Evolutionary conservation across 2,113 vertebrate species (phyloP), one percentile per base, ranked within the genome.

Genomic region (Trematomus loennbergii): DNA sequence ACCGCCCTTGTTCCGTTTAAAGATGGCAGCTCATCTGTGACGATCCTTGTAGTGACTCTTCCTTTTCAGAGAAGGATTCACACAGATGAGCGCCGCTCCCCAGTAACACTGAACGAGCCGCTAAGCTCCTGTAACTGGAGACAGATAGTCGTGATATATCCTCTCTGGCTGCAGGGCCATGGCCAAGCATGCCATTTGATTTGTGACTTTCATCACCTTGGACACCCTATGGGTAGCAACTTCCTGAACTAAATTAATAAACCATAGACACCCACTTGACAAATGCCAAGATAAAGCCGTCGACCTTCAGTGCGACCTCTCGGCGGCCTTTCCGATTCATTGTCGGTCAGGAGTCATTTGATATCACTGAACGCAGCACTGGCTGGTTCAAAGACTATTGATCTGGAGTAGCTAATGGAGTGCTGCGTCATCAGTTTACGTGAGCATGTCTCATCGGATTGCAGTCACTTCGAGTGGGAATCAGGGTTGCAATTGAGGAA

Each of bases 141-240:
- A 54, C 12, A 29, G 36, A 43, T 68, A 61, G 83, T n/a, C 49
- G 52, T 60, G 77, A 82, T 80, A 43, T 59, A 88, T 73, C 22
- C 43, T 72, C 36, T 75, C 50, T 80, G 20, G 40, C 77, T 71
- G 78, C 43, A 36, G 11, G 67, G 53, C 45, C 67, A 62, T 2
- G 3, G 33, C 61, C 66, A 48, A 74, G 59, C 62, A 46, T 48
- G 54, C 68, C 13, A 0, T 78, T 88, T 93, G 87, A 91, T 93
- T 92, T 90, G 79, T 84, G 63, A 61, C 79, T 90, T 75, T 93
- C 84, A 80, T 80, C 86, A 48, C 86, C 85, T 87, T 20, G 55
- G 65, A 81, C 52, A 22, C 20, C 36, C 45, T 16, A 20, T 36
- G 68, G 65, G 17, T 15, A 50, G 45, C 43, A 49, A 36, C 83